A percentile compares a stretch with the other conserved stretches of the same genome.
These are phyloP conservation scores for Myanophis thanlyinensis DNA, from an alignment of 2,113 vertebrate species.

Conservation along the genomic window DNA sequence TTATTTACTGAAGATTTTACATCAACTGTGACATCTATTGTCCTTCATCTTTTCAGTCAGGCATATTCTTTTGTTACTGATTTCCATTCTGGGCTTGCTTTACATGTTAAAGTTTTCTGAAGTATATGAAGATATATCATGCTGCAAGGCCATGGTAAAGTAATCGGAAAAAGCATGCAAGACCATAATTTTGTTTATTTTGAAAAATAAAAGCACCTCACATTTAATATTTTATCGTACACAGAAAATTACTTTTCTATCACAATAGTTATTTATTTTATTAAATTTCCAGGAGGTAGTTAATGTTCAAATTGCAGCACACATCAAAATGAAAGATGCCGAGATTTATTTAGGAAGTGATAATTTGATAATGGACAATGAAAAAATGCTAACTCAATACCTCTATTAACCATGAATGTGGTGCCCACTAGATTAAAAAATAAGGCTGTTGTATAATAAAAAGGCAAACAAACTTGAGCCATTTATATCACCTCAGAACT, in stretches of 20 bases:
- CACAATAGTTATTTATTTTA: neutral
- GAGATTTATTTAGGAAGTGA: neutral
- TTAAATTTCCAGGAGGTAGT: neutral
- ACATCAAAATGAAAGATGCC: conserved; percentile 5
- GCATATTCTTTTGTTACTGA: neutral
- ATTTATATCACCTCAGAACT: neutral
- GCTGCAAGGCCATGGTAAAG: neutral
- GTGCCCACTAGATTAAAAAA: neutral
- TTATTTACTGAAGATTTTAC: conserved; percentile 20
- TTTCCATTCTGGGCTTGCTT: neutral
- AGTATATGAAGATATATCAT: conserved; percentile 18
- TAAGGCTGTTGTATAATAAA: neutral
- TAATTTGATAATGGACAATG: neutral
- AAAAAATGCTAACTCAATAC: neutral
- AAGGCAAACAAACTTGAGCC: neutral
- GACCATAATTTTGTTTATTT: neutral
- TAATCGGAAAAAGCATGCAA: conserved; percentile 2
- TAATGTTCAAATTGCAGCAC: neutral
- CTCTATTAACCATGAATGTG: neutral
- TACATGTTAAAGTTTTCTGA: conserved; percentile 30
- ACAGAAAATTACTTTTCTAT: neutral
- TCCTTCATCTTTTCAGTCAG: conserved; percentile 2
- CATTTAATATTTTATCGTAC: neutral
- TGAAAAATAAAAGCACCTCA: conserved; percentile 26
- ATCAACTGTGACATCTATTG: conserved; percentile 10